Evolutionary conservation across 1,140 invertebrate genomes (phyloP).

Genomic region (Palaemon carinicauda): DNA sequence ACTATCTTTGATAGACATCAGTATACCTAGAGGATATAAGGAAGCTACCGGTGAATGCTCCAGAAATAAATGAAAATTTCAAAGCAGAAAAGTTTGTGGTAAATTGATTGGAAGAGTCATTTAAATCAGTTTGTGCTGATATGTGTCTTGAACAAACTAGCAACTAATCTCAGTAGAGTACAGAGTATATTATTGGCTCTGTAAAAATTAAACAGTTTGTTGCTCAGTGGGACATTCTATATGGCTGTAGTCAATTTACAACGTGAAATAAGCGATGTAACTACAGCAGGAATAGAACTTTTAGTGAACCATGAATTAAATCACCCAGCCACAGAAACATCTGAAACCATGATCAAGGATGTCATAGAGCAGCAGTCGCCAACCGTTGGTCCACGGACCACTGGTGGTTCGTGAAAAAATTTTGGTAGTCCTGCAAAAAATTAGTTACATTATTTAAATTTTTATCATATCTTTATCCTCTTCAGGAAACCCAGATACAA

Average conservation of each 20-base stretch:
- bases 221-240: slow-evolving; percentile 28
- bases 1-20: slow-evolving; percentile 1
- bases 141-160: slow-evolving; percentile 23
- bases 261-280: slow-evolving; percentile 13
- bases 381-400: no score
- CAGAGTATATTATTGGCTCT: slow-evolving; percentile 13
- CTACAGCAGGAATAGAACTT: neutral
- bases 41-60: slow-evolving; percentile 17
- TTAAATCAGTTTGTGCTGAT: slow-evolving; percentile 21
- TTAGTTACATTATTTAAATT: no score
- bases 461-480: no score
- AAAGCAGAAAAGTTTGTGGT: slow-evolving; percentile 6
- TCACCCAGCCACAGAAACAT: neutral
- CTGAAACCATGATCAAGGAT: no score
- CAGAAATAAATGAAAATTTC: neutral
- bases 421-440: no score
- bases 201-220: slow-evolving; percentile 40
- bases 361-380: no score
- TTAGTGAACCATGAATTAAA: slow-evolving; percentile 9
- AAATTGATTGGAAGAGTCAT: neutral
- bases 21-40: slow-evolving; percentile 18
- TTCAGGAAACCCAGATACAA: no score
- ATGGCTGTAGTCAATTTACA: slow-evolving; percentile 19
- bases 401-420: no score
- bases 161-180: slow-evolving; percentile 37